Evolutionary conservation across 2,113 vertebrate species (phyloP).

Genomic region (Phainopepla nitens): DNA sequence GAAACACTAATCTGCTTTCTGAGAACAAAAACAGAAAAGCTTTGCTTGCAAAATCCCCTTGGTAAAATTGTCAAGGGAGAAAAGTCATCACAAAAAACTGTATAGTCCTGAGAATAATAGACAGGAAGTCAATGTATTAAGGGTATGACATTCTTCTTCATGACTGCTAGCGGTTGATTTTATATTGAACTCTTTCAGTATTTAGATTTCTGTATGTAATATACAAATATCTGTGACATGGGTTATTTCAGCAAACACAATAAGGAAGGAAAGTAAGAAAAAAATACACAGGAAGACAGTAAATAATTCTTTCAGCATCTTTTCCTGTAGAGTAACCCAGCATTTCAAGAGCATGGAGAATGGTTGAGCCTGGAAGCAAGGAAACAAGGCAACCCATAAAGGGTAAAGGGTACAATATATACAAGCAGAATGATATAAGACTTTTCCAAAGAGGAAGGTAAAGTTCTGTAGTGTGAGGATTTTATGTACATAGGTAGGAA

Average conservation of each 20-base stretch:
- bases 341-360: background rate
- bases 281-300: background rate
- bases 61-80: background rate
- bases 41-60: background rate
- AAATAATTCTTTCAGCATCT: background rate
- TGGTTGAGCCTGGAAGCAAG: background rate
- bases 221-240: background rate
- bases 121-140: background rate
- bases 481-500: background rate
- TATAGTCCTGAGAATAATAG: background rate
- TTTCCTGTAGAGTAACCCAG: background rate
- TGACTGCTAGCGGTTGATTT: background rate
- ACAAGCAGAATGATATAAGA: background rate
- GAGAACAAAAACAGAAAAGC: background rate
- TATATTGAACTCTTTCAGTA: background rate
- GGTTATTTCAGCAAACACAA: background rate
- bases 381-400: background rate
- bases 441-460: background rate
- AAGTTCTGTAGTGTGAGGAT: background rate
- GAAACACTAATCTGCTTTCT: background rate
- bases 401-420: background rate
- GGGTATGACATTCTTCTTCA: background rate
- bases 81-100: background rate
- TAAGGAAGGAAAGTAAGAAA: background rate
- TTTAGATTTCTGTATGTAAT: background rate